A percentile compares a stretch with the other conserved stretches of the same genome.
Evolutionary conservation across 2,797 vertebrate genomes (phyloP).

Genomic region (Phaenicophaeus curvirostris): DNA sequence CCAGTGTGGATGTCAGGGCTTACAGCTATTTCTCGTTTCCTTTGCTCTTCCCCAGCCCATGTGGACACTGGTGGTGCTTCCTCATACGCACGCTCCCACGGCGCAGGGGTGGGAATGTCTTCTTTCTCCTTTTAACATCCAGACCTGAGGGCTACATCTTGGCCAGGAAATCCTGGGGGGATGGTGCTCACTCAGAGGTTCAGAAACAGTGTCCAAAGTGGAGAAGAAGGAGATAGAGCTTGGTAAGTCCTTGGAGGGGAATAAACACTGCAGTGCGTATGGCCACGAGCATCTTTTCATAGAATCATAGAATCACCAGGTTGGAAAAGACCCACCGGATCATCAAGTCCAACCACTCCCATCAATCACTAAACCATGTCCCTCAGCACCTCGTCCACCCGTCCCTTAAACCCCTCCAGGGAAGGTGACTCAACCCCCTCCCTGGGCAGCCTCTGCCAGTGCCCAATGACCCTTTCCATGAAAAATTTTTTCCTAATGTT

Average conservation of each 20-base stretch:
- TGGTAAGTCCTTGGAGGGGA: background rate
- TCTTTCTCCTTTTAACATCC: background rate
- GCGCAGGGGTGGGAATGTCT: background rate
- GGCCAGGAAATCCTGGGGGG: background rate
- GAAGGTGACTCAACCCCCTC: no score
- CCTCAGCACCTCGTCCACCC: no score
- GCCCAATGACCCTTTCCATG: no score
- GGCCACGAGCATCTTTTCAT: background rate
- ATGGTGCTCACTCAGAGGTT: background rate
- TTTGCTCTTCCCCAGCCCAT: background rate
- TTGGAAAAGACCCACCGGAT: no score
- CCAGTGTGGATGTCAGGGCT: background rate
- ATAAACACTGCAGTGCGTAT: fast-evolving
- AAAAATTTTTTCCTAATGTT: no score
- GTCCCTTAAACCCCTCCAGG: no score
- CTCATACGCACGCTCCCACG: fast-evolving
- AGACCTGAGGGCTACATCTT: background rate
- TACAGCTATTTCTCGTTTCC: background rate
- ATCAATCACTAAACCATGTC: no score
- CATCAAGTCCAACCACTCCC: no score
- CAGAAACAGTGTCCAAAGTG: background rate
- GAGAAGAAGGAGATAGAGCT: background rate
- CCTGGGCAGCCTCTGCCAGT: no score
- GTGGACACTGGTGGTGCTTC: background rate
- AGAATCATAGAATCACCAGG: no score